Base-by-base conservation (phyloP, 2,797 vertebrate species). In the Erpetoichthys calabaricus region DNA sequence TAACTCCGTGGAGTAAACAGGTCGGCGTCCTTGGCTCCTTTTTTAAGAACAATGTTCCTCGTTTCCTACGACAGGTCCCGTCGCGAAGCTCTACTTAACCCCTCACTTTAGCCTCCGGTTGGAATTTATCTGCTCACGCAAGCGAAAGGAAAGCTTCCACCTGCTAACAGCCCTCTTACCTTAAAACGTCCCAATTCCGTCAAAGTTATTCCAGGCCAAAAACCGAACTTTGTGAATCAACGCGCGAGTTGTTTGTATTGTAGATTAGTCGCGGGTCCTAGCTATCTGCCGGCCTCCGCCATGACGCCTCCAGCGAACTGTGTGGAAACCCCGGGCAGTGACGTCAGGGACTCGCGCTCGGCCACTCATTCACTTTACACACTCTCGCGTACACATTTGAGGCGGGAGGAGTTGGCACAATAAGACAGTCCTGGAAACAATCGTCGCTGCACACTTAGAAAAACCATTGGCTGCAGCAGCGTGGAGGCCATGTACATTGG, bases 281-380 rank as follows among this genome's bases (percentile, higher is more conserved):
- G 74, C 69, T 25, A 25, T 72, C 77, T 79, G 70, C 82, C 84
- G 84, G 84, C 74, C 81, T 83, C 81, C 75, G 80, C 80, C 84
- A 86, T 88, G 79, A 88, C 80, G 80, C 78, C 75, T 79, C 63
- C 55, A 62, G 55, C 60, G 62, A 64, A 55, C 61, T 62, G 65
- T 52, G 61, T 71, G 69, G 84, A 86, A 87, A 86, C 83, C 84
- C 84, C 80, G 82, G 70, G 75, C 67, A 65, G 77, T 88, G 84
- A 86, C 86, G 84, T 84, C 62, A 85, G 65, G 68, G 59, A 62
- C 8, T 59, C 49, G 7, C 49, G 47, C 47, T 49, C 47, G 7
- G 4, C n/a, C 5, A 7, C 47, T 49, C 47, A 68, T 60, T 63
- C 45, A 45, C 65, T 41, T n/a, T 61, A 25, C 25, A 25, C 59